Conservation (phyloP, 2,888 invertebrate species). For the Eumerus sabulonum region DNA sequence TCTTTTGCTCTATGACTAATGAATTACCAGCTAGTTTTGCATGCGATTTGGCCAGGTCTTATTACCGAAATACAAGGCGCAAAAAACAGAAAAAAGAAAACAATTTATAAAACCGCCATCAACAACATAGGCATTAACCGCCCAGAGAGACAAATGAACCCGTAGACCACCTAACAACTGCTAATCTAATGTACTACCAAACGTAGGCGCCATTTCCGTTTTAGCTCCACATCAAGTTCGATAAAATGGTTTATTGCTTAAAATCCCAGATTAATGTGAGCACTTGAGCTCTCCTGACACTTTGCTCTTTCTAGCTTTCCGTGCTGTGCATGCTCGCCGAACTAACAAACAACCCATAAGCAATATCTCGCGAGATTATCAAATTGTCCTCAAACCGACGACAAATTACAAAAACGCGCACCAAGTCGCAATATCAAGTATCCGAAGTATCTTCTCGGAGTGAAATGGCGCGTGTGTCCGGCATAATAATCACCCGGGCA, state of each 20-base stretch:
- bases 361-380: constrained; percentile 6
- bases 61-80: too few relatives aligned
- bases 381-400: constrained; percentile 19
- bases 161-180: constrained; percentile 22
- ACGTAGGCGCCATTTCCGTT: constrained; percentile 27
- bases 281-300: constrained; percentile 3
- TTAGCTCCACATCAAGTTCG: constrained; percentile 16
- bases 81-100: too few relatives aligned
- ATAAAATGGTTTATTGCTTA: too few relatives aligned
- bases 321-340: constrained; percentile 12
- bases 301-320: too few relatives aligned
- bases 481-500: constrained; percentile 47
- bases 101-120: too few relatives aligned
- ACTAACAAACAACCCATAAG: constrained; percentile 6
- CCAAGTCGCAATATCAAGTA: constrained; percentile 21
- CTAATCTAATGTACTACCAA: constrained; percentile 4
- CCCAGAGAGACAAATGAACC: not conserved
- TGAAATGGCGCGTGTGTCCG: constrained; percentile 8
- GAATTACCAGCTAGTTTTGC: too few relatives aligned
- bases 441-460: not conserved
- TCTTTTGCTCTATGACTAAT: too few relatives aligned
- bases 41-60: too few relatives aligned
- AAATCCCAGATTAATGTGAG: too few relatives aligned
- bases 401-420: constrained; percentile 58
- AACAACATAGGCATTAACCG: too few relatives aligned